These are phyloP conservation scores for Syrista parreyssii DNA, from an alignment of 2,888 invertebrate species.

Conservation along the genomic window DNA sequence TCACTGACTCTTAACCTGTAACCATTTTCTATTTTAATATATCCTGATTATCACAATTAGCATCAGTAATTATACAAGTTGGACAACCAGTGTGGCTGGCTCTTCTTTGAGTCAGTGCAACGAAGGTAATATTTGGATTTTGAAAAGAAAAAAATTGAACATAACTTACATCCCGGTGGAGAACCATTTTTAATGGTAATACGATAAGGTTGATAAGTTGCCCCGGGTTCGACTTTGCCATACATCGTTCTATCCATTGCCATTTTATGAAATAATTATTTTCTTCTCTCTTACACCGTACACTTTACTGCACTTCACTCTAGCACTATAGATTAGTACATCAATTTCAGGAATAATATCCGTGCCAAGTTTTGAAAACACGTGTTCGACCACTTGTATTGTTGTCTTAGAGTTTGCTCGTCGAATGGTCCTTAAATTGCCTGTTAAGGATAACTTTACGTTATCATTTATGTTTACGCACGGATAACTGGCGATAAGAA, in stretches of 20 bases:
- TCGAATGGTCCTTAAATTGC: background rate
- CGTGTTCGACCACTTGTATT: background rate
- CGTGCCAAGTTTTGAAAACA: background rate
- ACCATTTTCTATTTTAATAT: background rate
- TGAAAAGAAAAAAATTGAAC: conserved; percentile 30
- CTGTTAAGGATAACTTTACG: background rate
- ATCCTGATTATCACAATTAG: background rate
- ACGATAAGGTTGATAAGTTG: conserved; percentile 85
- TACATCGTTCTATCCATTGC: conserved; percentile 91
- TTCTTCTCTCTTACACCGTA: background rate
- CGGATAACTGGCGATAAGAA: background rate
- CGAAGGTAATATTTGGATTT: background rate
- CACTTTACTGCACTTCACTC: background rate
- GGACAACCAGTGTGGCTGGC: background rate
- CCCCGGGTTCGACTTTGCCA: conserved; percentile 85
- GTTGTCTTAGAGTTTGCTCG: background rate
- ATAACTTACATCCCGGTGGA: conserved; percentile 86
- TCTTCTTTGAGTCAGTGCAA: background rate
- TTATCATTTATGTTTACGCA: background rate
- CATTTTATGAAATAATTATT: conserved; percentile 15
- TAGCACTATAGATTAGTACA: background rate
- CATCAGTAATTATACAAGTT: background rate
- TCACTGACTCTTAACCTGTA: background rate
- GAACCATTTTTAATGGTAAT: conserved; percentile 86
- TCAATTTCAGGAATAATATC: background rate